Conservation (phyloP, 2,113 vertebrate species). For the Anhinga rufa region DNA sequence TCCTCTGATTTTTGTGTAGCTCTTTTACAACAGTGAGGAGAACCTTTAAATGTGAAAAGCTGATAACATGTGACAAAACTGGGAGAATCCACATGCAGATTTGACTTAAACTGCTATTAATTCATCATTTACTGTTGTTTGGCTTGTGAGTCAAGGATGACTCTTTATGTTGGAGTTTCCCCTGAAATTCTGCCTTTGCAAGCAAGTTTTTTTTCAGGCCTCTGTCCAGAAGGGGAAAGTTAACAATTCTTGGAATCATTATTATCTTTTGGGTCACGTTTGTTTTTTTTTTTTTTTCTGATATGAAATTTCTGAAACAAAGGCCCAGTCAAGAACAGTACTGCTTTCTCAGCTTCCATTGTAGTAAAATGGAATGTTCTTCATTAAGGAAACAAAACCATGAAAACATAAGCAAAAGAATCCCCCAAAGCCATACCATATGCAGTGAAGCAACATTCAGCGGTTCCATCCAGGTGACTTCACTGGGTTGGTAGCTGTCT, state of each 20-base stretch:
- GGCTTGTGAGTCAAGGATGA: background rate
- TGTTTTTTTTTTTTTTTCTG: background rate
- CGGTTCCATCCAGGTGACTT: conserved; percentile 2
- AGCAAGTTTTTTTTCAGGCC: conserved; percentile 13
- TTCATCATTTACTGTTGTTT: conserved; percentile 6
- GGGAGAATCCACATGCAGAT: background rate
- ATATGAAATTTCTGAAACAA: background rate
- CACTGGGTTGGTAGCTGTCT: background rate
- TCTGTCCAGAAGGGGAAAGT: background rate
- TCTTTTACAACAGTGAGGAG: background rate
- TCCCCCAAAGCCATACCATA: background rate
- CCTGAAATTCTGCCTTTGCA: conserved; percentile 28
- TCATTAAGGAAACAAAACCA: background rate
- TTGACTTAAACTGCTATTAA: background rate
- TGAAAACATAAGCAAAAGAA: background rate
- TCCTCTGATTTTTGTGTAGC: background rate
- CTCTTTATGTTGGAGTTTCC: conserved; percentile 34
- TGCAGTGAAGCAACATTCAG: background rate
- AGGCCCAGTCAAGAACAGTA: background rate
- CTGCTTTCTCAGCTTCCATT: background rate
- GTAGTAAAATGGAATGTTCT: background rate
- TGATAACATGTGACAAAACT: background rate
- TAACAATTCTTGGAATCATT: background rate
- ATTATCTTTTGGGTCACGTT: background rate
- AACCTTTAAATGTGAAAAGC: background rate